Conservation (phyloP, 1,140 invertebrate species). For the Neuroterus valhalla region DNA sequence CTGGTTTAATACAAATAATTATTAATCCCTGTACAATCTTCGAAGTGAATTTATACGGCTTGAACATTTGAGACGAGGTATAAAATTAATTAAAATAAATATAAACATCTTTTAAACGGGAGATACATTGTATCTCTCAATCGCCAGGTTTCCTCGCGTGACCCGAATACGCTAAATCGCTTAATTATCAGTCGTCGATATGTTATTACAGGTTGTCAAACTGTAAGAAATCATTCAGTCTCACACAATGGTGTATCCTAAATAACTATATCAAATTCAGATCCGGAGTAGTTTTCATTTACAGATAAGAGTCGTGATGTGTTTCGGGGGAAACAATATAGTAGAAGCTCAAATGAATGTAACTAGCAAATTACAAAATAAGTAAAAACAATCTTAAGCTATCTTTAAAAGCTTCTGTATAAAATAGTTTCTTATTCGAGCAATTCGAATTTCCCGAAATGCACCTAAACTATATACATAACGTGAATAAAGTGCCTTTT, state of each 20-base stretch:
- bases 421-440: too few relatives aligned
- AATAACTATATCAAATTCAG: slow-evolving; percentile 2
- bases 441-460: too few relatives aligned
- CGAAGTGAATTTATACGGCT: neutral
- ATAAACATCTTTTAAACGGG: slow-evolving; percentile 33
- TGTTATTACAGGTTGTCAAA: slow-evolving; percentile 46
- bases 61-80: neutral
- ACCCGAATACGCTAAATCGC: slow-evolving; percentile 26
- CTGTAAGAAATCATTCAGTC: slow-evolving; percentile 26
- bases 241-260: slow-evolving; percentile 7
- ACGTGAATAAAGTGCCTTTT: slow-evolving; percentile 4
- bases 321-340: neutral
- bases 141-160: neutral
- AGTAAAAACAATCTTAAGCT: too few relatives aligned
- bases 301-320: neutral
- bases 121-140: slow-evolving; percentile 22
- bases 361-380: too few relatives aligned
- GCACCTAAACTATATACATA: too few relatives aligned
- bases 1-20: neutral
- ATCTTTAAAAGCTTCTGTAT: too few relatives aligned
- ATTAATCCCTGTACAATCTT: neutral
- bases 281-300: neutral
- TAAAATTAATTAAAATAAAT: slow-evolving; percentile 29
- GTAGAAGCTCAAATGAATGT: too few relatives aligned
- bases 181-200: slow-evolving; percentile 45